Evolutionary conservation across 2,888 invertebrate genomes (phyloP).

Genomic region (Hypolimnas misippus): DNA sequence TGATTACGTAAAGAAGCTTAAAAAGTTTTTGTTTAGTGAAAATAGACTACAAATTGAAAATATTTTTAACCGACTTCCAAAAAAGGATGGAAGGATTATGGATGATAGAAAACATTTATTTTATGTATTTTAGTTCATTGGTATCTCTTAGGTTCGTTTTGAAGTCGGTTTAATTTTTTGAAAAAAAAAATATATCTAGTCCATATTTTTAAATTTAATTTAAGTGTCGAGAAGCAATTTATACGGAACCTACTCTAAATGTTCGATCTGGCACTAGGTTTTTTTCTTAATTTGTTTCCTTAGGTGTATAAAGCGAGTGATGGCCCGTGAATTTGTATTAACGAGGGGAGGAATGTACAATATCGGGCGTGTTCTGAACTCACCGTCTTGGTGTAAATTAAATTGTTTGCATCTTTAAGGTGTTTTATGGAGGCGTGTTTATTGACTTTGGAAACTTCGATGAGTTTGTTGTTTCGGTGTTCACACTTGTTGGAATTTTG

Average conservation of each 20-base stretch:
- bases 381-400: slow-evolving; percentile 70
- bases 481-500: slow-evolving; percentile 20
- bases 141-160: too few species aligned
- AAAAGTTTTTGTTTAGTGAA: too few species aligned
- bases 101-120: too few species aligned
- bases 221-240: not conserved
- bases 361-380: slow-evolving; percentile 60
- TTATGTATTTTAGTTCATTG: too few species aligned
- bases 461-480: slow-evolving; percentile 21
- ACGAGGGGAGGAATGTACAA: slow-evolving; percentile 67
- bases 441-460: slow-evolving; percentile 38
- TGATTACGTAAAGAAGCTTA: too few species aligned
- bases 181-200: too few species aligned
- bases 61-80: too few species aligned
- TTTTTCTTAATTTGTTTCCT: slow-evolving; percentile 47
- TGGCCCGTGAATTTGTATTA: slow-evolving; percentile 66
- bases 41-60: too few species aligned
- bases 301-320: slow-evolving; percentile 45
- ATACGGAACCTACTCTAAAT: not conserved
- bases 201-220: not conserved
- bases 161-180: too few species aligned
- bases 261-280: slow-evolving; percentile 8
- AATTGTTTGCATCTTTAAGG: slow-evolving; percentile 65
- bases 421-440: slow-evolving; percentile 48
- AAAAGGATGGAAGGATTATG: too few species aligned